These are phyloP conservation scores for Orgyia antiqua DNA, from an alignment of 2,888 invertebrate species.

Conservation along the genomic window DNA sequence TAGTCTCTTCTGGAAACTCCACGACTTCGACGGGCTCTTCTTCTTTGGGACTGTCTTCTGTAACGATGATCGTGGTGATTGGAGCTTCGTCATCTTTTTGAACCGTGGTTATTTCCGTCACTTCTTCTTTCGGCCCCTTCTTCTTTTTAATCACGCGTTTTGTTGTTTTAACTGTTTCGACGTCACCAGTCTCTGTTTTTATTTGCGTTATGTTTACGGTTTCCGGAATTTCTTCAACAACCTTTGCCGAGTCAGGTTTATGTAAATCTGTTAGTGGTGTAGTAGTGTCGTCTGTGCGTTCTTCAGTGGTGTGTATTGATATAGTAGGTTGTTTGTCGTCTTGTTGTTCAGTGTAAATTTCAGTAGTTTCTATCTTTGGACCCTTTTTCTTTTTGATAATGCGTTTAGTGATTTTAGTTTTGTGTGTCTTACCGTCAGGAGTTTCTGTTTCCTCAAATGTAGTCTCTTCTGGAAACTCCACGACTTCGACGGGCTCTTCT, in stretches of 20 bases:
- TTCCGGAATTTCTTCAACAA: constrained; percentile 27
- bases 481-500: neutral
- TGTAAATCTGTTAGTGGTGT: constrained; percentile 3
- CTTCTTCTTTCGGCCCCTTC: constrained; percentile 25
- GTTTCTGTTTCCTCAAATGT: constrained; percentile 22
- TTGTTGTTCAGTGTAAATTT: constrained; percentile 33
- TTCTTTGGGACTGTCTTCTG: constrained; percentile 16
- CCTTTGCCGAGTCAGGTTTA: constrained; percentile 22
- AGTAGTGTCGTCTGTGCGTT: neutral
- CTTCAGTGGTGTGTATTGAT: constrained; percentile 1
- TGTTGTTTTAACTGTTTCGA: constrained; percentile 22
- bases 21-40: constrained; percentile 8
- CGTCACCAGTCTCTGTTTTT: constrained; percentile 31
- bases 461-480: neutral
- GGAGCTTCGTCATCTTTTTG: constrained; percentile 19
- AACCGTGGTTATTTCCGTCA: constrained; percentile 26
- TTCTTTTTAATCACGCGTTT: constrained; percentile 38
- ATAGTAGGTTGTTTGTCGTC: constrained; percentile 27
- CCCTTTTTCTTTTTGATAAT: constrained; percentile 29
- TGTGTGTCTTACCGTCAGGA: constrained; percentile 34
- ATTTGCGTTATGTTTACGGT: constrained; percentile 28
- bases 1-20: constrained; percentile 35
- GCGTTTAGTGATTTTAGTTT: constrained; percentile 32
- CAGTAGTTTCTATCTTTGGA: constrained; percentile 27
- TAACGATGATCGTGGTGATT: constrained; percentile 15